Conservation (phyloP, 2,113 vertebrate genomes). For the Otis tarda region DNA sequence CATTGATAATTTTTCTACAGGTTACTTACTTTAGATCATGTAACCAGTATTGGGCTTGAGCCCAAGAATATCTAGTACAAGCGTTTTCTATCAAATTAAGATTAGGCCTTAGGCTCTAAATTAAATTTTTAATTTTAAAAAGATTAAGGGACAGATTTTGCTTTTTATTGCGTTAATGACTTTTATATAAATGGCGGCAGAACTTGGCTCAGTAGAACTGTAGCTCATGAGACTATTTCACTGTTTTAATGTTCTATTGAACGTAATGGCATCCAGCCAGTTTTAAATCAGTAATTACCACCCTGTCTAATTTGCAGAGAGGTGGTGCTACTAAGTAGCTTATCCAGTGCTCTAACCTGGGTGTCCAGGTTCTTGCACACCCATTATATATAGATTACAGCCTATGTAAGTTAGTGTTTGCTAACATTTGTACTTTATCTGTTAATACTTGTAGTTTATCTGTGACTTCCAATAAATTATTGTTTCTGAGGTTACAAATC, state of each 20-base stretch:
- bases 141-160: not conserved
- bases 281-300: conserved; percentile 21
- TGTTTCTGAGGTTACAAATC: not conserved
- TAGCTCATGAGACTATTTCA: not conserved
- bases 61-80: not conserved
- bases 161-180: not conserved
- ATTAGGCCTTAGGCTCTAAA: not conserved
- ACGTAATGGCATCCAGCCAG: conserved; percentile 11
- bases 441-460: not conserved
- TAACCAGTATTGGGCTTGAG: not conserved
- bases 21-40: not conserved
- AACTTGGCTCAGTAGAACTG: not conserved
- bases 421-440: not conserved
- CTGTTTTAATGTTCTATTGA: not conserved
- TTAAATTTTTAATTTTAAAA: conserved; percentile 7
- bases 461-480: not conserved
- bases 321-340: not conserved
- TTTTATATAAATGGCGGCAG: not conserved
- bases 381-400: not conserved
- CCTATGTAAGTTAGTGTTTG: not conserved
- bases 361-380: not conserved
- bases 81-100: not conserved
- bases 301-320: conserved; percentile 10
- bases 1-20: not conserved
- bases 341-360: not conserved